Conservation (phyloP, 2,888 invertebrate species). For the Chloromyia formosa region DNA sequence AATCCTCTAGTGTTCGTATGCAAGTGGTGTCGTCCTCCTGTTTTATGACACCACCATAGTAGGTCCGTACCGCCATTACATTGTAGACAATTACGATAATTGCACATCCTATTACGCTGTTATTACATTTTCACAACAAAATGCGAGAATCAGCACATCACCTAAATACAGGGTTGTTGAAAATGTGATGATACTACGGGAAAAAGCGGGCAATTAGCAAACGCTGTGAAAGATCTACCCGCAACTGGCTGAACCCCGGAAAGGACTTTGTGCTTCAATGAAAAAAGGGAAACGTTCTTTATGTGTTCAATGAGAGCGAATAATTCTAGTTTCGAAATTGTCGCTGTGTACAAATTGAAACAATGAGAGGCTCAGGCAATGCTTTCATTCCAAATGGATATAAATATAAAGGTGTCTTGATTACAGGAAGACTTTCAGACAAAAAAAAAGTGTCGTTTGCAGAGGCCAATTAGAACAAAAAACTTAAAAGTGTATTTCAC, state of each 20-base stretch:
- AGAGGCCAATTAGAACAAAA: too few species aligned
- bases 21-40: slow-evolving; percentile 1
- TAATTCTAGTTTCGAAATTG: too few species aligned
- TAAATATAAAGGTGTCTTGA: too few species aligned
- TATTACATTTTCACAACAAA: slow-evolving; percentile 13
- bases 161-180: not conserved
- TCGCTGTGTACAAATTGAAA: too few species aligned
- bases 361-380: too few species aligned
- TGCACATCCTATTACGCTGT: slow-evolving; percentile 13
- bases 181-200: not conserved
- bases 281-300: too few species aligned
- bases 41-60: slow-evolving; percentile 11
- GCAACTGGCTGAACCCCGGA: not conserved
- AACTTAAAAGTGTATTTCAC: too few species aligned
- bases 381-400: too few species aligned
- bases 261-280: not conserved
- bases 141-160: not conserved
- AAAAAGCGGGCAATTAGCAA: slow-evolving; percentile 7
- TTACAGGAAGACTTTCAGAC: too few species aligned
- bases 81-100: slow-evolving; percentile 28
- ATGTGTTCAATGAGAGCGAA: too few species aligned
- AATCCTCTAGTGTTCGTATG: not conserved
- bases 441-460: too few species aligned
- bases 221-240: not conserved
- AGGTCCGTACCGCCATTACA: not conserved